Evolutionary conservation across 2,113 vertebrate genomes (phyloP), one percentile per base, ranked within the genome.

Genomic region (Chaenocephalus aceratus): DNA sequence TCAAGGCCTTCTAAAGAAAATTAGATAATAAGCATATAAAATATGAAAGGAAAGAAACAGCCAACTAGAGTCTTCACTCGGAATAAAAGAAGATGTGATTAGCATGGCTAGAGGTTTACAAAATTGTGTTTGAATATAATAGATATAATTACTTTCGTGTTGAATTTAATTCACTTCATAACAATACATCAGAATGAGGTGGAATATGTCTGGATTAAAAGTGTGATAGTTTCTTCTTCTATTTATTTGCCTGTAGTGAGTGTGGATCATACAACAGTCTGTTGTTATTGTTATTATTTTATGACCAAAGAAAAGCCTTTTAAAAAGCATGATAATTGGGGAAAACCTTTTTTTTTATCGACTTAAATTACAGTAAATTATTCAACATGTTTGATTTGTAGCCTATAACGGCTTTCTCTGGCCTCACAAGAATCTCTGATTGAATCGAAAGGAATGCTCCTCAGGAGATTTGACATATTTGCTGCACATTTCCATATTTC

Each of bases 41-140:
- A 92, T 92, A 84, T 92, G 88, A 94, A 94, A 92, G 89, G 88
- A 92, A 94, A 85, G 68, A 87, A 90, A 92, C 77, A 91, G 88
- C 87, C 88, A 87, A 93, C 83, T 83, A 75, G 89, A 92, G 84
- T 92, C 92, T 93, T 91, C 91, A 89, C 85, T 82, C 26, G 12
- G 82, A 91, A 94, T 91, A 93, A 94, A 94, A 90, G 87, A 90
- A 91, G 79, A 89, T 93, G 88, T 94, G 92, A 95, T 94, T 93
- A 95, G 87, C 79, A 79, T 88, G 83, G 88, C 88, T 89, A 93
- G 92, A 94, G 94, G 92, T 94, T 94, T 92, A 90, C 92, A 92
- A 93, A 91, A 92, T 91, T 92, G 90, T 93, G 90, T 95, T 91
- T 93, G 91, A 94, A 91, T 93, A 94, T 92, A 94, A 93, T 91